Evolutionary conservation across 2,797 vertebrate genomes (phyloP).

Genomic region (Sciurus carolinensis): DNA sequence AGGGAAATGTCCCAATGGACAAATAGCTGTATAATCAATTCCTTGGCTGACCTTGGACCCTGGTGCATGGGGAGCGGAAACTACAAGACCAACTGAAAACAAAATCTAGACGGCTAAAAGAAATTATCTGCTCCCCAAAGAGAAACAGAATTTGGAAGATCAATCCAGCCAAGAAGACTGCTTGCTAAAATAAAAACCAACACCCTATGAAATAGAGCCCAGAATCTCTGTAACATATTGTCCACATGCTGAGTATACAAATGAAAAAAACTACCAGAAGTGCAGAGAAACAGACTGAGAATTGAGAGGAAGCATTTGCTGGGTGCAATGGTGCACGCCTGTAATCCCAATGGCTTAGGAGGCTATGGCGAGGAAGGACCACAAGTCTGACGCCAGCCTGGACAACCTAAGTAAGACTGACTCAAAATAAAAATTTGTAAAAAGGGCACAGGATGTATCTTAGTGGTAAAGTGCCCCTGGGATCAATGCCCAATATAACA

Average conservation of each 20-base stretch:
- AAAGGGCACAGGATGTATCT: no score
- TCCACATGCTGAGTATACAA: neutral
- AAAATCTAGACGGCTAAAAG: neutral
- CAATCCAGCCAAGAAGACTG: neutral
- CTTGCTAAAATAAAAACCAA: neutral
- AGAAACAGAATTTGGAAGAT: neutral
- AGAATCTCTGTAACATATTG: neutral
- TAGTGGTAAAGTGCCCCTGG: no score
- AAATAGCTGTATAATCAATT: no score
- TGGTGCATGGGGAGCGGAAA: neutral
- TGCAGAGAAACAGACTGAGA: neutral
- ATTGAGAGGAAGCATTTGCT: neutral
- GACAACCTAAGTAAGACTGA: no score
- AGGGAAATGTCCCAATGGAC: no score
- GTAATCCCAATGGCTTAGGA: no score
- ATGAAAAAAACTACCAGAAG: neutral
- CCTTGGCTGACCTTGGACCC: neutral
- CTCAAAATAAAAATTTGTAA: no score
- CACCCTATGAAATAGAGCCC: neutral
- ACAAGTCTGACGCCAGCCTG: no score
- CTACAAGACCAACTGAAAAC: neutral
- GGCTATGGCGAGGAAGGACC: no score
- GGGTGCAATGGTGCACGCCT: no score
- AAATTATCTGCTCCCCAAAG: neutral
- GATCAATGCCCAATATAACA: no score